phyloP scores from a whole-genome alignment of 2,113 vertebrate species.

The Poecilia latipinna region DNA sequence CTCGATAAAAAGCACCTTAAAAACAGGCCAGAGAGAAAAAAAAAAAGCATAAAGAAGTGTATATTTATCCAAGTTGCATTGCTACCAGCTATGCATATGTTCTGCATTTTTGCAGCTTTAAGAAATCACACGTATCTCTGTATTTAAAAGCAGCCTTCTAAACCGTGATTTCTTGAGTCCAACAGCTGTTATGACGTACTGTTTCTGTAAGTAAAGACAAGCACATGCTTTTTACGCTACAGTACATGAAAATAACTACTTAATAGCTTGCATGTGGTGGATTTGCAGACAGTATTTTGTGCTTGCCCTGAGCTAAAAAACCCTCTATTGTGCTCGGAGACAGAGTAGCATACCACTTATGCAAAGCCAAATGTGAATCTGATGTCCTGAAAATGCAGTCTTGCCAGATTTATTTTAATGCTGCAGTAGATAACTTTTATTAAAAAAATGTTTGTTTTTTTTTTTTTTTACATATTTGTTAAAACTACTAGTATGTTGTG shows the following conservation, averaged over 20 bases:
- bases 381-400: constrained; percentile 10
- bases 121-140: neutral
- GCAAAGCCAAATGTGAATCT: constrained; percentile 21
- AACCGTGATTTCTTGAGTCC: neutral
- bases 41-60: neutral
- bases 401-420: constrained; percentile 13
- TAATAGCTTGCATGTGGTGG: constrained; percentile 30
- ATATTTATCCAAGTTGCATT: constrained; percentile 7
- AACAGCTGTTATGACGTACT: neutral
- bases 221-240: neutral
- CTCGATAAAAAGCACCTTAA: constrained; percentile 55
- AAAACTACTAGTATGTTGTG: too few relatives aligned
- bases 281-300: constrained; percentile 14
- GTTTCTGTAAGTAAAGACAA: constrained; percentile 3
- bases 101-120: constrained; percentile 3
- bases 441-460: too few relatives aligned
- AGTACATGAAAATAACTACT: constrained; percentile 12
- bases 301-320: constrained; percentile 18
- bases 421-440: too few relatives aligned
- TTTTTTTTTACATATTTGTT: too few relatives aligned
- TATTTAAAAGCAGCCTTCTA: constrained; percentile 9
- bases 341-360: constrained; percentile 10
- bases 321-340: constrained; percentile 3
- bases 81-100: neutral
- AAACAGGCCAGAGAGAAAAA: constrained; percentile 19